Conservation (phyloP, 23 tunicate genomes). For the Styela clava region DNA sequence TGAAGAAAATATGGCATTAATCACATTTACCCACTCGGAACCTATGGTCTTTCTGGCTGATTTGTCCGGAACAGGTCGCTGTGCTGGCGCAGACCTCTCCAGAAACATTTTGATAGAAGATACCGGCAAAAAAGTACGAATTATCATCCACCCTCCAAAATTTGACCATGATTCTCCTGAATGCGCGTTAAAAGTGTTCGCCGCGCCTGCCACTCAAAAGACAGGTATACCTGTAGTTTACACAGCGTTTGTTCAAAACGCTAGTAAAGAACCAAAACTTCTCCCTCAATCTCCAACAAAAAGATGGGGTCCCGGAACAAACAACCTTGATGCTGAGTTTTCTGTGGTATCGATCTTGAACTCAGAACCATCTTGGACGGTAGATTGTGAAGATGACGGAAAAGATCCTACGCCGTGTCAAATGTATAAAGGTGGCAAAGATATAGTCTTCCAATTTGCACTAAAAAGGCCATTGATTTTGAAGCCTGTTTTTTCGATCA, state of each 20-base stretch:
- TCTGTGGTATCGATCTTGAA: not conserved
- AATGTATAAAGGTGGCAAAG: slow-evolving; percentile 47
- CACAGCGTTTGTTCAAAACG: slow-evolving; percentile 12
- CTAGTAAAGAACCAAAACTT: not conserved
- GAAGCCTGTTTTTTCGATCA: slow-evolving; percentile 16
- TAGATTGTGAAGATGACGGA: not conserved
- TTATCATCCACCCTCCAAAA: slow-evolving; percentile 38
- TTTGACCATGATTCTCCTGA: not conserved
- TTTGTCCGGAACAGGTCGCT: not conserved
- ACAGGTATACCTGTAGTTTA: slow-evolving; percentile 37
- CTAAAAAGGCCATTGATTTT: slow-evolving; percentile 14
- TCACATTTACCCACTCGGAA: slow-evolving; percentile 27
- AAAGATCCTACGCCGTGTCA: slow-evolving; percentile 31
- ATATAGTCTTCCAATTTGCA: slow-evolving; percentile 20
- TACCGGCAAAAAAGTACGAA: slow-evolving; percentile 18
- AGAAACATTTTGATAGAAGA: slow-evolving; percentile 21
- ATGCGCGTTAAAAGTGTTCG: slow-evolving; percentile 37
- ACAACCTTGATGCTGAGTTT: not conserved
- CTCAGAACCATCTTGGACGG: not conserved
- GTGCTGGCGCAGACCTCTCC: not conserved
- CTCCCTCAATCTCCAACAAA: slow-evolving; percentile 42
- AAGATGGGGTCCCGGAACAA: slow-evolving; percentile 53
- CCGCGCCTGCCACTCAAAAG: slow-evolving; percentile 25
- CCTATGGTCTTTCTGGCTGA: slow-evolving; percentile 37
- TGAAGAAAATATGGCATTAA: slow-evolving; percentile 14